phyloP scores from a whole-genome alignment of 2,113 vertebrate genomes.

The Eira barbara region DNA sequence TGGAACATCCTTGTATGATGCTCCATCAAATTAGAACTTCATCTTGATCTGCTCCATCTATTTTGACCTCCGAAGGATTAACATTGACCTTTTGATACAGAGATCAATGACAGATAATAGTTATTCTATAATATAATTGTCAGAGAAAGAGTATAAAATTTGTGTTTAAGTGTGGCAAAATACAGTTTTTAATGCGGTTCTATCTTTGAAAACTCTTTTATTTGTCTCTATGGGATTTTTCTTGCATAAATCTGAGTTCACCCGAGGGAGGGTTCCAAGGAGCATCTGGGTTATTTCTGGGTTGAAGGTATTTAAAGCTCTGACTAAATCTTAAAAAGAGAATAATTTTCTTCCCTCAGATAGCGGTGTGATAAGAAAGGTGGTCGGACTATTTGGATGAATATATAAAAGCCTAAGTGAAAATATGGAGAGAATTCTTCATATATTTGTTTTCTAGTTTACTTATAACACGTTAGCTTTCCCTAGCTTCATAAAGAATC shows the following conservation, averaged over 20 bases:
- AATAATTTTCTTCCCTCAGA: background rate
- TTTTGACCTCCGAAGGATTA: background rate
- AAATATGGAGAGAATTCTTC: background rate
- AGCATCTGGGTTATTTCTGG: background rate
- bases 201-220: background rate
- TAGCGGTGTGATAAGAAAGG: background rate
- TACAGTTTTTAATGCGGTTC: background rate
- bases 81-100: background rate
- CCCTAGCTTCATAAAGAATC: background rate
- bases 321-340: background rate
- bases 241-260: background rate
- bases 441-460: background rate
- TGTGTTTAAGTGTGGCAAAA: background rate
- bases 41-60: background rate
- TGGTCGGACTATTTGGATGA: background rate
- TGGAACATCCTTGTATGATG: background rate
- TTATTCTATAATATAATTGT: background rate
- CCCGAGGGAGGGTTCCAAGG: background rate
- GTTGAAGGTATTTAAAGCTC: background rate
- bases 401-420: background rate
- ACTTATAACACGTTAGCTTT: background rate
- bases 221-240: background rate
- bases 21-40: background rate
- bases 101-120: background rate
- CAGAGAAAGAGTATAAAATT: background rate